Base-by-base conservation (phyloP, 2,888 invertebrate species). In the Eubasilissa splendida region DNA sequence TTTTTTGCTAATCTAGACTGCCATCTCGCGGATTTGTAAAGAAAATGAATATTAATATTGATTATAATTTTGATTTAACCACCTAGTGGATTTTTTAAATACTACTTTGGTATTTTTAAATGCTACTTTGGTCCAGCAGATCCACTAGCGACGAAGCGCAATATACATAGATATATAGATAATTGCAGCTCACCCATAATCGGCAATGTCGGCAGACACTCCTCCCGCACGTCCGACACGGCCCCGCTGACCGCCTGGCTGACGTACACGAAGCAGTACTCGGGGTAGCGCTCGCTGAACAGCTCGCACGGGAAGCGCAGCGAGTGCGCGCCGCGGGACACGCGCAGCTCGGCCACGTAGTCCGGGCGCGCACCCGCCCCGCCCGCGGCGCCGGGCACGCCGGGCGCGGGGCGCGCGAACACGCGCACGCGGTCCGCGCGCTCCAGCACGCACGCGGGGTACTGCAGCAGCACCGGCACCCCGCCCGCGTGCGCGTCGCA, bases 241-340 rank as follows among this genome's bases (percentile, higher is more conserved):
- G 96, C 96, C 0, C 96, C 96, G 0, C 94, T 95, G 84, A 95
- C 94, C 0, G 96, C 95, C 86, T 96, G 95, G 59, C 95, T 96
- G 54, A 96, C 96, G 87, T 96, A 96, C 79, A 95, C 95, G 89
- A 96, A 96, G 88, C 96, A 96, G 86, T 96, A 96, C 87, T 96
- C 96, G 50, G 96, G 94, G 86, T 93, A 96, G 74, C 94, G 91
- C 88, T 96, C 96, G 74, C 94, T 94, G 89, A 96, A 96, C 68
- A 96, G 90, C 14, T 95, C 94, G 86, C 96, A 96, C 87, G 94
- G 94, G 88, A 96, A 96, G 84, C 91, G 89, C 1, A 91, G 90
- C 31, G 94, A 94, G 88, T 96, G 95, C 86, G 94, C 94, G 7
- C 95, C 95, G 84, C 94, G 92, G 83, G 89, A 87, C 63, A 94